phyloP scores from a whole-genome alignment of 2,113 vertebrate species.

The Piaya cayana region DNA sequence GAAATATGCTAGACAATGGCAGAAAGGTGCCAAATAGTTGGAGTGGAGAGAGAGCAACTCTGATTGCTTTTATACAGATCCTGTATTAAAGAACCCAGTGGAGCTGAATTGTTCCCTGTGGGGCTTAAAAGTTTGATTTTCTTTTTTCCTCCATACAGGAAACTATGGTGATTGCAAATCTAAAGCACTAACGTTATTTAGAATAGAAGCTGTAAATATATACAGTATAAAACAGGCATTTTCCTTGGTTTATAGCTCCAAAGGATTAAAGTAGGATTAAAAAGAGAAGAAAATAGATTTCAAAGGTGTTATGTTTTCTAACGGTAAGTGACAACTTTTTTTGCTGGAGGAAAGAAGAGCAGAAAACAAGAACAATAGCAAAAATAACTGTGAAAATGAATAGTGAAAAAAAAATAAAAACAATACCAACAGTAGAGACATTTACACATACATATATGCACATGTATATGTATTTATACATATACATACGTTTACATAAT shows the following conservation, averaged over 20 bases:
- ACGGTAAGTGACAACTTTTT: background rate
- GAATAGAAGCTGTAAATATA: conserved; percentile 54
- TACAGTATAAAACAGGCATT: conserved; percentile 44
- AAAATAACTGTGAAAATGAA: background rate
- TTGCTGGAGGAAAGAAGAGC: background rate
- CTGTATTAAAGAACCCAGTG: background rate
- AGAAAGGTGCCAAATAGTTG: background rate
- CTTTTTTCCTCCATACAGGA: background rate
- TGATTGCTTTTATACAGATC: conserved; percentile 40
- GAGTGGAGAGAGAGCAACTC: conserved; percentile 1
- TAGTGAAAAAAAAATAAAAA: background rate
- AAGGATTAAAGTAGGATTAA: conserved; percentile 71
- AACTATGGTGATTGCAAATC: conserved; percentile 60
- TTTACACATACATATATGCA: background rate
- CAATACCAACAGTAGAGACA: background rate
- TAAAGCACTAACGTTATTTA: conserved; percentile 59
- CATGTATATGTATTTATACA: background rate
- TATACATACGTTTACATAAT: background rate
- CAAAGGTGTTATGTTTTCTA: conserved; percentile 47
- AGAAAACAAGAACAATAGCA: background rate
- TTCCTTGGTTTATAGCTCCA: conserved; percentile 45
- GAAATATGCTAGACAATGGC: background rate
- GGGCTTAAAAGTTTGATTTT: conserved; percentile 51
- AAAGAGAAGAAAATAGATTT: conserved; percentile 64
- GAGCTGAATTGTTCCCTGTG: conserved; percentile 29